Evolutionary conservation across 1,140 invertebrate genomes (phyloP).

Genomic region (Neodiprion virginianus): DNA sequence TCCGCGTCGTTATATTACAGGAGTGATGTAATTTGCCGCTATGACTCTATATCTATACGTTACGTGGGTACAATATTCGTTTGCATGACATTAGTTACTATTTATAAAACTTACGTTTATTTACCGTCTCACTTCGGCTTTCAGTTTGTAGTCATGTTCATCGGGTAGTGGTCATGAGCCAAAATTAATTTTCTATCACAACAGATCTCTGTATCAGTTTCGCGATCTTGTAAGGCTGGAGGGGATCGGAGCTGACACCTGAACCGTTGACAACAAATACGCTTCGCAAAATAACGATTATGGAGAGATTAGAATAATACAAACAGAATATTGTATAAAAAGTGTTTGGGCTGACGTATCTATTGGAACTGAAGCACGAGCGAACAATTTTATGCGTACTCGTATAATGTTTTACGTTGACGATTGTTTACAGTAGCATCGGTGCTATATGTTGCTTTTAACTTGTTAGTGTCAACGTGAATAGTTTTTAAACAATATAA

Average conservation of each 20-base stretch:
- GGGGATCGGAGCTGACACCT: too few relatives aligned
- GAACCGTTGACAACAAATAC: too few relatives aligned
- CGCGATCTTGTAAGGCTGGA: too few relatives aligned
- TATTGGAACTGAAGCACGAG: too few relatives aligned
- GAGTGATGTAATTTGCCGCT: not conserved
- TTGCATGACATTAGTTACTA: not conserved
- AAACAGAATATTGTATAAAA: too few relatives aligned
- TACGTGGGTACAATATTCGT: not conserved
- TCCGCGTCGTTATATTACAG: not conserved
- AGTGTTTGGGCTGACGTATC: too few relatives aligned
- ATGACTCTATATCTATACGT: too few relatives aligned
- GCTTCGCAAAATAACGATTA: too few relatives aligned
- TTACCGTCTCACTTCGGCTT: not conserved
- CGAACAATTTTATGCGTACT: not conserved
- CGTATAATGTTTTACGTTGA: not conserved
- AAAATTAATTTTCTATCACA: too few relatives aligned
- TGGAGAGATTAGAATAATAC: too few relatives aligned
- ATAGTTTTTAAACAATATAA: not conserved
- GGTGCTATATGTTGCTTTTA: not conserved
- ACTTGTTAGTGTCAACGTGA: not conserved
- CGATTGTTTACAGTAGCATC: not conserved
- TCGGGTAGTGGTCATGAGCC: not conserved
- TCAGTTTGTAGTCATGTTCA: not conserved
- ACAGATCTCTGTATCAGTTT: too few relatives aligned
- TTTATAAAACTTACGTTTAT: constrained; percentile 2